phyloP scores from a whole-genome alignment of 2,113 vertebrate species.

The Anolis sagrei region DNA sequence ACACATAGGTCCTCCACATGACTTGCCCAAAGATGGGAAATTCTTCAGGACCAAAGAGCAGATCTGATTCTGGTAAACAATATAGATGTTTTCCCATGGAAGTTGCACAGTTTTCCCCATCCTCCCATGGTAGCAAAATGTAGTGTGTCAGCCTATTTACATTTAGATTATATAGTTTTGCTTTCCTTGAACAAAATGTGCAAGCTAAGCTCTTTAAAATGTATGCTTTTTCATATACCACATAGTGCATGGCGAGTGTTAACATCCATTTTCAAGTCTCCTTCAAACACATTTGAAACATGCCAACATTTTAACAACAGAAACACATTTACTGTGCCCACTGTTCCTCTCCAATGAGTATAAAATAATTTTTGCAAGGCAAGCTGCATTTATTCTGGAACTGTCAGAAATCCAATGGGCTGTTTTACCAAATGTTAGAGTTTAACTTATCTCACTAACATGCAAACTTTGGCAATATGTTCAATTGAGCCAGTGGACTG shows the following conservation, averaged over 20 bases:
- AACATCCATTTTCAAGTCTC: conserved; percentile 25
- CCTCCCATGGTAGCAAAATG: background rate
- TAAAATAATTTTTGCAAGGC: background rate
- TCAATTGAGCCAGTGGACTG: background rate
- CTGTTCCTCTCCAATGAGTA: background rate
- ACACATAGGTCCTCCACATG: too few species aligned
- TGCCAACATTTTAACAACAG: background rate
- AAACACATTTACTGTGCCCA: background rate
- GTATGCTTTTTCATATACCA: conserved; percentile 10
- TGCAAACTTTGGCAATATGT: conserved; percentile 2
- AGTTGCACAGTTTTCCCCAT: background rate
- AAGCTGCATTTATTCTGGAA: background rate
- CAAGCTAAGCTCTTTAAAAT: background rate
- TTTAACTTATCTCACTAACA: background rate
- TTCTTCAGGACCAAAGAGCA: background rate
- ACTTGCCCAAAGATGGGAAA: background rate
- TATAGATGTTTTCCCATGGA: background rate
- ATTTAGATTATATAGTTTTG: conserved; percentile 36
- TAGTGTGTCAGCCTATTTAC: conserved; percentile 10
- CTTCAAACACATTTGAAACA: conserved; percentile 8
- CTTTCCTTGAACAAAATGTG: conserved; percentile 12
- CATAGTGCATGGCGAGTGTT: background rate
- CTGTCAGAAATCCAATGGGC: background rate
- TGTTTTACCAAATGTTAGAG: background rate
- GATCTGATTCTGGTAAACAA: background rate